These are phyloP conservation scores for Penaeus monodon DNA, from an alignment of 2,888 invertebrate genomes.

Conservation along the genomic window DNA sequence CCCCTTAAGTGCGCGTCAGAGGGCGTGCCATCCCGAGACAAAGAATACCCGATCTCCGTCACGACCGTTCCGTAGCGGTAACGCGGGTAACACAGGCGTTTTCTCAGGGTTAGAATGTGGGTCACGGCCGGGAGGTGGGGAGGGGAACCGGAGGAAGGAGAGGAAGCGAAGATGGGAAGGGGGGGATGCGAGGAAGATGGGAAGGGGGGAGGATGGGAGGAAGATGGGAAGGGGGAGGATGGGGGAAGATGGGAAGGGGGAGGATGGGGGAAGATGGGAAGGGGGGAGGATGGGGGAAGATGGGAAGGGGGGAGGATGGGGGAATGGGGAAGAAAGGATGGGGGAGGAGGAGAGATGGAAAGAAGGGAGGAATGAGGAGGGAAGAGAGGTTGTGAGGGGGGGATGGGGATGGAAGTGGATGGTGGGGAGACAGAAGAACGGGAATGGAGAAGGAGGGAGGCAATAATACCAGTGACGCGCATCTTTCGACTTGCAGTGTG, in stretches of 20 bases:
- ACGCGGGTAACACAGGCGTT: neutral
- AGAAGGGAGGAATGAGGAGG: too few species aligned
- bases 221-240: neutral
- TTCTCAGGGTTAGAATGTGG: neutral
- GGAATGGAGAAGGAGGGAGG: too few species aligned
- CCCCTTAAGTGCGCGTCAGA: neutral
- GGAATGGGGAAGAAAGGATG: too few species aligned
- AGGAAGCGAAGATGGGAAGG: neutral
- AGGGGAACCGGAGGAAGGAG: neutral
- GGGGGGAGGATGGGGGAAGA: too few species aligned
- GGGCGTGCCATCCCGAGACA: neutral
- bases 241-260: neutral
- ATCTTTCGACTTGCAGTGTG: too few species aligned
- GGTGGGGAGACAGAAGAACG: too few species aligned
- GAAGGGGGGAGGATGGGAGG: neutral
- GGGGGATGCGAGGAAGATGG: neutral
- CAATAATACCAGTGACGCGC: too few species aligned
- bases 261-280: too few species aligned
- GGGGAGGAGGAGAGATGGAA: too few species aligned
- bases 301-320: too few species aligned
- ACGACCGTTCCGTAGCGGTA: neutral
- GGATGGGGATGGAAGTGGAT: too few species aligned
- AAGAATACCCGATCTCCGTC: neutral
- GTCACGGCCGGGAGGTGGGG: neutral
- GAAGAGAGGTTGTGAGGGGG: too few species aligned